Base-by-base conservation (phyloP, 2,797 vertebrate species). In the Alfaro cultratus region DNA sequence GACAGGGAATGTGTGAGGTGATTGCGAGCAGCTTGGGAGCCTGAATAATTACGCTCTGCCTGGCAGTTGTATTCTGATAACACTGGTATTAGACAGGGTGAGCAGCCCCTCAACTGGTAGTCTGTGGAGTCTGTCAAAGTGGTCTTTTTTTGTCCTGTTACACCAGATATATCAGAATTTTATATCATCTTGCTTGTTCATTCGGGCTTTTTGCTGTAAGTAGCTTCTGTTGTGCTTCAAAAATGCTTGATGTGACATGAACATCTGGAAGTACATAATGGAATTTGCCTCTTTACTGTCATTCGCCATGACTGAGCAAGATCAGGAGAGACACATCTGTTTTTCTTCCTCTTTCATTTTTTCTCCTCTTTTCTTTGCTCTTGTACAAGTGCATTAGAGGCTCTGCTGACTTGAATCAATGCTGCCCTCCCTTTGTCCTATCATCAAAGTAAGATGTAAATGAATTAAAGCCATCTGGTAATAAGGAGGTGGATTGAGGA, bases 361-460 rank as follows among this genome's bases (percentile, higher is more conserved):
- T 76, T 51, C 29, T 49, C 26, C 23, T 41, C 46, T 46, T 60
- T 62, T 62, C 62, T 29, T 43, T 75, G 72, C 57, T 80, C 49
- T 46, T 70, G 62, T 76, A 26, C 4, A 18, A 85, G 70, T 83
- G 80, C 79, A 85, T 77, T 79, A 75, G 43, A 85, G 84, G 85
- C 86, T 89, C 67, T 88, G 82, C 84, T 53, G 83, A 85, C 89
- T 91, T 90, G 83, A 92, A 87, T 91, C 87, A 83, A 88, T 87
- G 82, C 87, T 84, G 83, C 87, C 80, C 83, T 72, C 79, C 86
- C 83, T 80, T 80, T 71, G 67, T 85, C 80, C 77, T 82, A 80
- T 87, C 85, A 91, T 93, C 86, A 93, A 90, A 92, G 88, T 86
- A 79, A 88, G 81, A 93, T 88, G 86, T 87, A 87, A 93, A 94